phyloP scores from a whole-genome alignment of 1,140 invertebrate genomes.

The Papilio xuthus region DNA sequence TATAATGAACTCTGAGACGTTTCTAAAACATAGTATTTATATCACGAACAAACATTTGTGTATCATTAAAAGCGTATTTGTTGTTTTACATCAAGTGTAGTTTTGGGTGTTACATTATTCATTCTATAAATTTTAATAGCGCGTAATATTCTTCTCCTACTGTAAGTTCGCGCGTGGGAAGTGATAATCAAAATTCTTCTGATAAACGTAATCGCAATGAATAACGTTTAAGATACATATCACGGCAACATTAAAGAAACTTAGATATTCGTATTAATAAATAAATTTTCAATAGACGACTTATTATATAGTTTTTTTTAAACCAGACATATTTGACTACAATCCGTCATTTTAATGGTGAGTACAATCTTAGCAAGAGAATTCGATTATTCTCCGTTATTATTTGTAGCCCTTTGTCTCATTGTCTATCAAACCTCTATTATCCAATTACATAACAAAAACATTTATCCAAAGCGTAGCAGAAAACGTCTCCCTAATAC shows the following conservation, averaged over 20 bases:
- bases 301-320: too few species aligned
- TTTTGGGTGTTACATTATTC: slow-evolving; percentile 5
- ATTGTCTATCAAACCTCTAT: neutral
- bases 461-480: slow-evolving; percentile 21
- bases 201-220: neutral
- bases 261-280: neutral
- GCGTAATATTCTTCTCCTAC: slow-evolving; percentile 2
- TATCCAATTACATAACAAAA: slow-evolving; percentile 29
- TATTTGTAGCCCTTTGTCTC: slow-evolving; percentile 5
- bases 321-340: neutral
- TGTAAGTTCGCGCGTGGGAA: slow-evolving; percentile 15
- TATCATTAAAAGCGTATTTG: slow-evolving; percentile 28
- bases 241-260: neutral
- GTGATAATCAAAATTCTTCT: slow-evolving; percentile 17
- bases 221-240: neutral
- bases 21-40: slow-evolving; percentile 20
- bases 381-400: neutral
- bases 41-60: slow-evolving; percentile 26
- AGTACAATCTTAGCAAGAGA: neutral
- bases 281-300: neutral
- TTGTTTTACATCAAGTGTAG: neutral
- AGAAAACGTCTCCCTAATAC: slow-evolving; percentile 38
- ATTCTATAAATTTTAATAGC: slow-evolving; percentile 8
- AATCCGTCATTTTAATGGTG: neutral
- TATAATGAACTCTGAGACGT: slow-evolving; percentile 24